Evolutionary conservation across 2,888 invertebrate species (phyloP), one percentile per base, ranked within the genome.

Genomic region (Anorthoa munda): DNA sequence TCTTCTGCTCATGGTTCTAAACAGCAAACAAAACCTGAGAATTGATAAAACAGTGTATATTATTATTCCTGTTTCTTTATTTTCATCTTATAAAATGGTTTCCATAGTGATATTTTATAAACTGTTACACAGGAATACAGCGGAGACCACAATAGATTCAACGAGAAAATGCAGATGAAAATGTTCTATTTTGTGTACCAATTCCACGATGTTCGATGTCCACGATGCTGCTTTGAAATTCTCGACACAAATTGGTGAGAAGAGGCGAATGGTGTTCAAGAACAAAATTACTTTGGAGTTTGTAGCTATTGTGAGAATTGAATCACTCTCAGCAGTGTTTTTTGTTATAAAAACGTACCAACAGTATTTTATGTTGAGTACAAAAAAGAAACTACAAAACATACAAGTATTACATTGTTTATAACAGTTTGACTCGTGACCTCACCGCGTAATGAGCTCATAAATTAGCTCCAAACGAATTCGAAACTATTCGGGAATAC

Each of bases 81-180:
- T 66, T 53, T 53, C 46, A 64, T 59, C 13, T 56, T 21, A 56
- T 45, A 68, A 48, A 55, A 11, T 55, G 18, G 53, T 48, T 23
- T 12, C 5, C 23, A 50, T 31, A 39, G 21, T 23, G 18, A 17
- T 48, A 21, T 77, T 26, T 51, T 51, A 58, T 17, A 59, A 26
- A 53, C 4, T 15, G n/a, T 18, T 53, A 31, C 17, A 51, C 39
- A 55, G 21, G 9, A 72, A 55, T 50, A 56, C 46, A 26, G 56
- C 7, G 23, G 18, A 31, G 23, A 74, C 77, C 51, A 64, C 74
- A 67, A 39, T 55, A 66, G 45, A 61, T 51, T 77, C 23, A 50
- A 69, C 45, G 39, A 69, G 80, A 75, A 79, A 60, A 67, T 64
- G 64, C 64, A 26, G 15, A 77, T 67, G 64, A 58, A 67, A 75